phyloP scores from a whole-genome alignment of 2,797 vertebrate genomes.

The Etheostoma perlongum region DNA sequence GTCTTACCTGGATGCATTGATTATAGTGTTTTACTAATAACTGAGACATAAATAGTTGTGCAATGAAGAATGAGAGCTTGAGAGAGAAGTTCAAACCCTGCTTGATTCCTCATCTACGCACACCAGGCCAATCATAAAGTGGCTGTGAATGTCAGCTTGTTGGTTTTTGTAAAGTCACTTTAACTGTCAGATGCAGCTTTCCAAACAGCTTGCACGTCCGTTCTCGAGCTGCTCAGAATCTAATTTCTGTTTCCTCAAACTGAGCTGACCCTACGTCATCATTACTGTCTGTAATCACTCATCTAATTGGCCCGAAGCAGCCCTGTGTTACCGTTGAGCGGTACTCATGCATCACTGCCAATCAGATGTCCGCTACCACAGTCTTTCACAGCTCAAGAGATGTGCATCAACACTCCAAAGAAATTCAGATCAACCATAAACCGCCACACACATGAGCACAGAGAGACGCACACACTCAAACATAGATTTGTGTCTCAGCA shows the following conservation, averaged over 20 bases:
- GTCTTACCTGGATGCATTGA: neutral
- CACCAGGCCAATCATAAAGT: slow-evolving; percentile 10
- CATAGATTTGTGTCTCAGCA: slow-evolving; percentile 58
- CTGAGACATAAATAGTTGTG: neutral
- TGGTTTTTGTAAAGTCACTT: neutral
- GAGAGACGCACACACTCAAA: slow-evolving; percentile 25
- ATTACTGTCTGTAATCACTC: slow-evolving; percentile 45
- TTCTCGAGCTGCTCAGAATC: slow-evolving; percentile 22
- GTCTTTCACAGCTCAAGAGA: slow-evolving; percentile 49
- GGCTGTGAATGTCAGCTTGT: neutral
- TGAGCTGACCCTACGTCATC: slow-evolving; percentile 49
- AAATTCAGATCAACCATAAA: slow-evolving; percentile 48
- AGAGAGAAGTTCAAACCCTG: neutral
- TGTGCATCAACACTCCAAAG: slow-evolving; percentile 44
- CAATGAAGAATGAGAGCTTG: neutral
- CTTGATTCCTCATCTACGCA: slow-evolving; percentile 7
- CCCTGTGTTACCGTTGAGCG: slow-evolving; percentile 29
- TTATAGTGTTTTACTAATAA: neutral
- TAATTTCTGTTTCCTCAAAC: slow-evolving; percentile 35
- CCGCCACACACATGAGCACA: slow-evolving; percentile 31
- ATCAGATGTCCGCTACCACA: slow-evolving; percentile 47
- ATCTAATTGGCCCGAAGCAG: slow-evolving; percentile 24
- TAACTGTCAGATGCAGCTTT: slow-evolving; percentile 7
- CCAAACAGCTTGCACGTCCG: slow-evolving; percentile 31
- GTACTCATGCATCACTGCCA: slow-evolving; percentile 52